phyloP scores from a whole-genome alignment of 2,113 vertebrate genomes.

The Anguilla japonica region DNA sequence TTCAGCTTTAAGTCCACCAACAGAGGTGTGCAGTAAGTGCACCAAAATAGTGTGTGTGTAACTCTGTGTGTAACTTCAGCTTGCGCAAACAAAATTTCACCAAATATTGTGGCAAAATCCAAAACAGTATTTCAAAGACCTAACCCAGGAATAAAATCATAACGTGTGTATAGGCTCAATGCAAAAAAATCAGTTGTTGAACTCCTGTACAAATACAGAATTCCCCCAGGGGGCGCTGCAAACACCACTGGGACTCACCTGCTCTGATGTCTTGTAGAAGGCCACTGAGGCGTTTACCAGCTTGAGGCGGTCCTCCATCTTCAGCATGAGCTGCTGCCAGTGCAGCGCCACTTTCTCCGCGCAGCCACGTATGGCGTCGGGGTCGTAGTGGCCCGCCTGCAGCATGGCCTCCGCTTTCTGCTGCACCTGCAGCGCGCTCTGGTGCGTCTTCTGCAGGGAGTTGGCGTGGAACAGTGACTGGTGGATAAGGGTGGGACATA shows the following conservation, averaged over 20 bases:
- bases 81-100: too few relatives aligned
- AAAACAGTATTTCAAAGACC: too few relatives aligned
- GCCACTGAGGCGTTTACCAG: slow-evolving; percentile 96
- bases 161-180: too few relatives aligned
- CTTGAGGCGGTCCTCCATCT: slow-evolving; percentile 98
- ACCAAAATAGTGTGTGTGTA: too few relatives aligned
- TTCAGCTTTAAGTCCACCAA: too few relatives aligned
- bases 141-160: too few relatives aligned
- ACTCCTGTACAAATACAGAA: neutral
- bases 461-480: slow-evolving; percentile 98
- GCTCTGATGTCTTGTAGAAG: slow-evolving; percentile 98
- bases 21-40: too few relatives aligned
- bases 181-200: neutral
- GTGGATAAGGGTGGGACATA: neutral
- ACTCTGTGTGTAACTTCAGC: too few relatives aligned
- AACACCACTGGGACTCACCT: slow-evolving; percentile 70
- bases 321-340: slow-evolving; percentile 98
- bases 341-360: slow-evolving; percentile 95
- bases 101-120: too few relatives aligned
- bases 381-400: slow-evolving; percentile 91
- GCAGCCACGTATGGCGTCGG: slow-evolving; percentile 87
- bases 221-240: neutral
- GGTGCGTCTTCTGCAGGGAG: slow-evolving; percentile 98
- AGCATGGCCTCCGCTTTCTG: slow-evolving; percentile 93
- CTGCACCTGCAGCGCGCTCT: slow-evolving; percentile 96